Evolutionary conservation across 2,888 invertebrate genomes (phyloP), one percentile per base, ranked within the genome.

Genomic region (Calephelis perditalis): DNA sequence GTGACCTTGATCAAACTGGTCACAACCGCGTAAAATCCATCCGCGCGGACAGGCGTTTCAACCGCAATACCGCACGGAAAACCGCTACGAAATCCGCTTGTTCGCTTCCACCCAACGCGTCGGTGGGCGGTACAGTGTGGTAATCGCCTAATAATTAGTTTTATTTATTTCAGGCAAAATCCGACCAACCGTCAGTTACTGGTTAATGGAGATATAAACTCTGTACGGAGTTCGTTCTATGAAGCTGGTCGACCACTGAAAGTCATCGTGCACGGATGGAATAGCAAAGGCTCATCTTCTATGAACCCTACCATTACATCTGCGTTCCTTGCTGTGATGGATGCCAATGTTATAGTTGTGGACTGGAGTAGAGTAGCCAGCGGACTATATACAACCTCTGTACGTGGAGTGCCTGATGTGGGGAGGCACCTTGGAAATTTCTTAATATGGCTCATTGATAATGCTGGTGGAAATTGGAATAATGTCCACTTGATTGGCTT

Each of bases 401-500:
- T 79, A 10, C 47, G 61, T 35, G 81, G 80, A 11, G 80, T 87
- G 0, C 79, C 85, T 3, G 64, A 68, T 12, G 78, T 86, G 1
- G 88, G 88, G 0, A 72, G 75, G 56, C 73, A 69, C 62, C 73
- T 88, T 3, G 91, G 88, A 6, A 72, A 78, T 60, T 87, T 91
- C 71, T 65, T 91, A 6, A 71, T 75, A 7, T 88, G 86, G 81
- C 77, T 87, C 12, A 72, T 88, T 37, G 65, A 76, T 57, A 79
- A 71, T 0, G 78, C 76, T 44, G 86, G 86, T 36, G 81, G 83
- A 5, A 77, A 82, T 65, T 79, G 81, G 77, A 79, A 79, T 63
- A 77, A 83, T 58, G 74, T 89, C 0, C 91, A 91, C 64, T 71
- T 91, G 9, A 71, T 89, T 9, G 91, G 91, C 15, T 82, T 83